Evolutionary conservation across 1,140 invertebrate genomes (phyloP).

Genomic region (Cydia splendana): DNA sequence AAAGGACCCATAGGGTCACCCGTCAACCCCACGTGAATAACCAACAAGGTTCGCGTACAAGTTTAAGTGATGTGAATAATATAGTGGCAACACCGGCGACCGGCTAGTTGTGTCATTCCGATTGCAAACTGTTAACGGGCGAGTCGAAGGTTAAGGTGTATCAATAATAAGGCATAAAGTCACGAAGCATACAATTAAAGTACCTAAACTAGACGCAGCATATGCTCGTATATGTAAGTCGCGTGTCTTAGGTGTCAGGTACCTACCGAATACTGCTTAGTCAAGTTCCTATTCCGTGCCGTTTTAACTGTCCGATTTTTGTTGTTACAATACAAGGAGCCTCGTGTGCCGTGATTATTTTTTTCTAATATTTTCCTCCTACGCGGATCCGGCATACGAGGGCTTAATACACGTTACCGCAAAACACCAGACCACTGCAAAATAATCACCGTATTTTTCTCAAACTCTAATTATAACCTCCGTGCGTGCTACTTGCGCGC

Average conservation of each 20-base stretch:
- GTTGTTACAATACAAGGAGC: too few relatives aligned
- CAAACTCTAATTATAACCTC: slow-evolving; percentile 22
- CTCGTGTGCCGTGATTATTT: too few relatives aligned
- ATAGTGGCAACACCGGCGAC: neutral
- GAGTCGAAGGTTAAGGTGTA: neutral
- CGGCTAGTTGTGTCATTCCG: neutral
- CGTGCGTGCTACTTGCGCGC: slow-evolving; percentile 26
- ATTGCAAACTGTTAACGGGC: neutral
- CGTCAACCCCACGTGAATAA: slow-evolving; percentile 10
- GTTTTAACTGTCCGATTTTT: too few relatives aligned
- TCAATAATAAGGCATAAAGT: too few relatives aligned
- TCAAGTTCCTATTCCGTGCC: too few relatives aligned
- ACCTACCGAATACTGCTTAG: too few relatives aligned
- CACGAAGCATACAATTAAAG: too few relatives aligned
- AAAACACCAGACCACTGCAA: neutral
- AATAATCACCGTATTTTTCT: slow-evolving; percentile 29
- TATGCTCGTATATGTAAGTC: too few relatives aligned
- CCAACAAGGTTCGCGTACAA: slow-evolving; percentile 3
- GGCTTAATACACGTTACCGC: neutral
- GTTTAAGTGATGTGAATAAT: slow-evolving; percentile 12
- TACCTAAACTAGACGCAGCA: too few relatives aligned
- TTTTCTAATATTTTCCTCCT: too few relatives aligned
- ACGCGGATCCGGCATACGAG: too few relatives aligned
- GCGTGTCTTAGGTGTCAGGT: too few relatives aligned
- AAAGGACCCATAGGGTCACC: slow-evolving; percentile 18